Evolutionary conservation across 2,888 invertebrate genomes (phyloP).

Genomic region (Noctuana brunneofusca): DNA sequence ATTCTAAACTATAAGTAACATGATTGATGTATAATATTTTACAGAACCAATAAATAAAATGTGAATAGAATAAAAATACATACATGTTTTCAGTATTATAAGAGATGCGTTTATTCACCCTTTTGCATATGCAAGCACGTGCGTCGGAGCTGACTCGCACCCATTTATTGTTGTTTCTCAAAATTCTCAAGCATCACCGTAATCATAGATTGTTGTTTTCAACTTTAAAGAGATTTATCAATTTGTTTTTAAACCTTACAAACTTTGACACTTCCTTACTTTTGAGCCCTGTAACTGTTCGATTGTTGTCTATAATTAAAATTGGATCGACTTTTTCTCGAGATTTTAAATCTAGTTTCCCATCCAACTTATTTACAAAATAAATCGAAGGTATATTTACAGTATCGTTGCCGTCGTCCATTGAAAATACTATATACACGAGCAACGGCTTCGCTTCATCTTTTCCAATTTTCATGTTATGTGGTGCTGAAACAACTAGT

Average conservation of each 20-base stretch:
- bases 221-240: conserved; percentile 40
- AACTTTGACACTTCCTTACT: conserved; percentile 65
- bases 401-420: conserved; percentile 46
- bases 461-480: conserved; percentile 51
- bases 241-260: conserved; percentile 62
- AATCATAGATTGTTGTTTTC: background rate
- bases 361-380: conserved; percentile 55
- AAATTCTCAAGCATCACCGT: too few relatives aligned
- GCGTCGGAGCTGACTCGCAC: too few relatives aligned
- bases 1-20: too few relatives aligned
- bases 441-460: conserved; percentile 50
- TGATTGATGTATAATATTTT: too few relatives aligned
- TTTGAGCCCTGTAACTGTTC: conserved; percentile 67
- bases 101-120: too few relatives aligned
- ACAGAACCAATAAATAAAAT: too few relatives aligned
- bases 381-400: conserved; percentile 61
- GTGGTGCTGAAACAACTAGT: conserved; percentile 67
- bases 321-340: conserved; percentile 53
- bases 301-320: conserved; percentile 63
- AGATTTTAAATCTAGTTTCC: conserved; percentile 40
- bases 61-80: too few relatives aligned
- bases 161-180: too few relatives aligned
- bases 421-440: conserved; percentile 65
- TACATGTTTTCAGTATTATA: too few relatives aligned
- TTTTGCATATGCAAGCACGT: too few relatives aligned